Evolutionary conservation across 2,888 invertebrate species (phyloP).

Genomic region (Watsonalla cultraria): DNA sequence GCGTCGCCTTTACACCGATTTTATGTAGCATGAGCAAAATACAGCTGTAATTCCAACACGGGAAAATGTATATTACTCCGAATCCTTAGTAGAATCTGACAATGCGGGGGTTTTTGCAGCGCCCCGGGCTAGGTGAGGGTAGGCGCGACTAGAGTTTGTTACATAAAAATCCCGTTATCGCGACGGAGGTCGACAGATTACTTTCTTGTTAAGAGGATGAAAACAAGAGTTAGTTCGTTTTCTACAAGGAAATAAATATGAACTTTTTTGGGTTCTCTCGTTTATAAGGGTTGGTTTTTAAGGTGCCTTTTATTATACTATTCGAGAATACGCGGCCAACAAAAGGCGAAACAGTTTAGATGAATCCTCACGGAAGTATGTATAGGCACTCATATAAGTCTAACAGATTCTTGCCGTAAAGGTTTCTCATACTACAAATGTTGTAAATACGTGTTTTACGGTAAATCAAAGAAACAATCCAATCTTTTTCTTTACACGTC

Average conservation of each 20-base stretch:
- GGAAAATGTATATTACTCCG: slow-evolving; percentile 72
- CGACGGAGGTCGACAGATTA: slow-evolving; percentile 75
- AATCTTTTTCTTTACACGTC: no score
- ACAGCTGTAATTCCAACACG: slow-evolving; percentile 71
- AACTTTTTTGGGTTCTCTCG: slow-evolving; percentile 56
- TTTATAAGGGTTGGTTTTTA: slow-evolving; percentile 45
- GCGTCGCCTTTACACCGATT: slow-evolving; percentile 69
- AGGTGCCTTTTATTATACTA: slow-evolving; percentile 40
- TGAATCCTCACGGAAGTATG: neutral
- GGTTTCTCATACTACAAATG: neutral
- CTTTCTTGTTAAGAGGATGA: slow-evolving; percentile 77
- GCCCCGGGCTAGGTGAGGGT: slow-evolving; percentile 74
- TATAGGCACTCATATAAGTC: neutral
- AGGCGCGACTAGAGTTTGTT: slow-evolving; percentile 74
- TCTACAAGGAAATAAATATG: slow-evolving; percentile 65
- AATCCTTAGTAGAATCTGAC: slow-evolving; percentile 71
- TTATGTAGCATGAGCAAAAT: slow-evolving; percentile 72
- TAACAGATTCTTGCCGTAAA: neutral
- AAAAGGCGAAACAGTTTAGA: slow-evolving; percentile 8
- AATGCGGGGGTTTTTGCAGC: slow-evolving; percentile 68
- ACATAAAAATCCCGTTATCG: slow-evolving; percentile 78
- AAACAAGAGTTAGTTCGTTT: slow-evolving; percentile 72
- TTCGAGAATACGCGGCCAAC: slow-evolving; percentile 24
- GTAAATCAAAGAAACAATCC: no score
- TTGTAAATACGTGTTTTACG: no score